A percentile compares a stretch with the other conserved stretches of the same genome.
phyloP scores from a whole-genome alignment of 2,888 invertebrate genomes.

The Crocallis elinguaria region DNA sequence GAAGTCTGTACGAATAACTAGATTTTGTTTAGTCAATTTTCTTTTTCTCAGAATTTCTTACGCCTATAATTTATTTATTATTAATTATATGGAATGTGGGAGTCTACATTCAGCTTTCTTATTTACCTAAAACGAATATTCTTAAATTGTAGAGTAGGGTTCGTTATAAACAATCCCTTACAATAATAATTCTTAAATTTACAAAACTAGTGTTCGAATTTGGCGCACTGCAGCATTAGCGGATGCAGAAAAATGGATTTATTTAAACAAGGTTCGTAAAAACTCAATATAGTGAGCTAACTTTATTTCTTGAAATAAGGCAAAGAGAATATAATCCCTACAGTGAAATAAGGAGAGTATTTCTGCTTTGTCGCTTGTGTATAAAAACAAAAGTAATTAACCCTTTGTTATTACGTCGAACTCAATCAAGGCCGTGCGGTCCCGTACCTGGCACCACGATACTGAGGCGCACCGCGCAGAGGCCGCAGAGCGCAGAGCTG shows the following conservation, averaged over 20 bases:
- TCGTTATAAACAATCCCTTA: too few species aligned
- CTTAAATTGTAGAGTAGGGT: too few species aligned
- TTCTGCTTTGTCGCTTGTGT: neutral
- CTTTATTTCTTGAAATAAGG: neutral
- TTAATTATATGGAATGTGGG: too few species aligned
- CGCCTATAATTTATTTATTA: too few species aligned
- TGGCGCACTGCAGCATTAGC: constrained; percentile 6
- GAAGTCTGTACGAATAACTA: too few species aligned
- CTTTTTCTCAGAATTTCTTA: too few species aligned
- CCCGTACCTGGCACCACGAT: constrained; percentile 73
- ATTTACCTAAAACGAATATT: too few species aligned
- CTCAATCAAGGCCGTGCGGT: constrained; percentile 75
- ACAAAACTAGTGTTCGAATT: constrained; percentile 1
- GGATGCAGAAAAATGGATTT: constrained; percentile 60
- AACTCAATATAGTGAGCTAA: neutral
- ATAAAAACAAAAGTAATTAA: constrained; percentile 39
- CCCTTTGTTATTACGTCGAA: constrained; percentile 61
- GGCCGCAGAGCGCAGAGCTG: constrained; percentile 49
- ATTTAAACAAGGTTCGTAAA: constrained; percentile 59
- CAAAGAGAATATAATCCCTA: too few species aligned
- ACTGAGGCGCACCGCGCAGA: constrained; percentile 46
- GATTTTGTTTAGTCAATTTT: too few species aligned
- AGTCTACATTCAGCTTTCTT: too few species aligned
- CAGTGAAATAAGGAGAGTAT: neutral
- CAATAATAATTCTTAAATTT: too few species aligned